Evolutionary conservation across 1,140 invertebrate genomes (phyloP).

Genomic region (Pseudomyrmex cubaensis): DNA sequence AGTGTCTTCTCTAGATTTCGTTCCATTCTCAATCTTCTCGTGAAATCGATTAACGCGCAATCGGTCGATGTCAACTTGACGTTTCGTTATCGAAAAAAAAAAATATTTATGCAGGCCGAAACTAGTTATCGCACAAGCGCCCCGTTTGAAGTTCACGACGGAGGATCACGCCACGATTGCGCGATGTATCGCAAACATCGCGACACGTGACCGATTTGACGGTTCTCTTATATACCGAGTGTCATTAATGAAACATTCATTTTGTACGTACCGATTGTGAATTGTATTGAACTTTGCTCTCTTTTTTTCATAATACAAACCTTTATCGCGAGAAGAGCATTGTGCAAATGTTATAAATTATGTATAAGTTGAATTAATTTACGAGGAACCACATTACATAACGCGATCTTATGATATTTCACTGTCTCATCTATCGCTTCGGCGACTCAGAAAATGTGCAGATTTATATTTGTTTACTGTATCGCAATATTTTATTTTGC

Average conservation of each 20-base stretch:
- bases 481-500: background rate
- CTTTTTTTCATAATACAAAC: background rate
- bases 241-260: background rate
- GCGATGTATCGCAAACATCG: background rate
- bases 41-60: background rate
- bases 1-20: conserved; percentile 81
- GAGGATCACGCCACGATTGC: background rate
- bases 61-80: background rate
- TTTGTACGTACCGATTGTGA: background rate
- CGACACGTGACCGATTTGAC: conserved; percentile 34
- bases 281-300: conserved; percentile 35
- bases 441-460: background rate
- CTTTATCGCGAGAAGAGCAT: background rate
- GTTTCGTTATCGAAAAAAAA: background rate
- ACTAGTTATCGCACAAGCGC: background rate
- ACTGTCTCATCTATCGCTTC: background rate
- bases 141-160: background rate
- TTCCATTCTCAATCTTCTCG: conserved; percentile 77
- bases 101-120: no score
- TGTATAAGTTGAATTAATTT: background rate
- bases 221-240: conserved; percentile 8
- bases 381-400: background rate
- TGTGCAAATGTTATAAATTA: conserved; percentile 6
- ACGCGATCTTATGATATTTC: background rate
- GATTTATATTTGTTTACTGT: background rate